Conservation (phyloP, 2,888 invertebrate genomes). For the Cerastis leucographa region DNA sequence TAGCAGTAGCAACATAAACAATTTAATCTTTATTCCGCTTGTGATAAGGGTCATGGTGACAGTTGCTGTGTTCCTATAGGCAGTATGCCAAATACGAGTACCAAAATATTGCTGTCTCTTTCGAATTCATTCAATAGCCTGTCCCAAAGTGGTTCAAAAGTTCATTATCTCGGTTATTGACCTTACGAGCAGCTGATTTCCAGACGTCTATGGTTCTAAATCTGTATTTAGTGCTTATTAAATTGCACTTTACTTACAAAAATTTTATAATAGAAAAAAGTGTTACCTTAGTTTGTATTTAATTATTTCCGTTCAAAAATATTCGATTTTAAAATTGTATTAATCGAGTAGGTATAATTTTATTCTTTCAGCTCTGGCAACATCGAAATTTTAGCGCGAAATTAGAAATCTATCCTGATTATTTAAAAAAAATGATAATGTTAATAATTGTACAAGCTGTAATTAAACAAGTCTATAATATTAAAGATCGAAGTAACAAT, state of each 20-base stretch:
- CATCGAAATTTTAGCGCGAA: constrained; percentile 45
- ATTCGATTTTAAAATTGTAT: background rate
- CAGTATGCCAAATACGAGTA: constrained; percentile 14
- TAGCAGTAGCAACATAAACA: constrained; percentile 32
- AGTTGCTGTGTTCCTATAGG: constrained; percentile 21
- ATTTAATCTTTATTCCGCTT: constrained; percentile 24
- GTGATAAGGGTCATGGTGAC: constrained; percentile 48
- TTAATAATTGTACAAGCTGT: background rate
- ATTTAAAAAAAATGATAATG: background rate
- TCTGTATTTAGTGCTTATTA: background rate
- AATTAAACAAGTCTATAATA: background rate
- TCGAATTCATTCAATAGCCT: constrained; percentile 61
- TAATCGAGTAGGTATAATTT: background rate
- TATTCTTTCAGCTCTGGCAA: constrained; percentile 19
- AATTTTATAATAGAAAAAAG: too few species aligned
- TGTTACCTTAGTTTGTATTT: background rate
- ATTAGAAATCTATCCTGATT: constrained; percentile 23
- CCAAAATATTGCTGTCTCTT: constrained; percentile 61
- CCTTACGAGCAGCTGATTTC: constrained; percentile 71
- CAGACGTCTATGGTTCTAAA: constrained; percentile 5
- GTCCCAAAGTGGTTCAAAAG: constrained; percentile 60
- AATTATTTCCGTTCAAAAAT: background rate
- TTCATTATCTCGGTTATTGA: constrained; percentile 71
- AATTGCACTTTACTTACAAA: background rate
- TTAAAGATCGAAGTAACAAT: background rate